A percentile compares a stretch with the other conserved stretches of the same genome.
Conservation (phyloP, 1,140 invertebrate species). For the Ylistrum balloti region DNA sequence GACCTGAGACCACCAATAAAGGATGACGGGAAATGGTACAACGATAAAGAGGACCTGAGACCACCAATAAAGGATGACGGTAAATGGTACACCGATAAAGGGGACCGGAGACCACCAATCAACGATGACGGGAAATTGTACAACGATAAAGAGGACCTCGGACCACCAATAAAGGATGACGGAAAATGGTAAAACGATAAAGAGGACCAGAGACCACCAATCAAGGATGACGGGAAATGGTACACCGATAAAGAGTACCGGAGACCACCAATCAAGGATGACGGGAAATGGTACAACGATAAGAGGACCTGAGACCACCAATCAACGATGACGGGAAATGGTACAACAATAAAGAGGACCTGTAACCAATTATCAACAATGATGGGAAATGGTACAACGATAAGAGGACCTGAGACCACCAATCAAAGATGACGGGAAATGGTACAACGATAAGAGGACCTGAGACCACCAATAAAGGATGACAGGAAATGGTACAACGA, state of each 20-base stretch:
- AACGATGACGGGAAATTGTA: not conserved
- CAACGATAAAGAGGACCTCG: not conserved
- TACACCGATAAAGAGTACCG: no score
- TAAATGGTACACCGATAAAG: not conserved
- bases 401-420: not conserved
- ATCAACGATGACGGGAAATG: not conserved
- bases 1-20: not conserved
- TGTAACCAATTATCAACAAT: not conserved
- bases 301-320: not conserved
- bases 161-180: not conserved
- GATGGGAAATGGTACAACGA: not conserved
- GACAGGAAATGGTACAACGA: conserved; percentile 3
- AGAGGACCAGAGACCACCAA: not conserved
- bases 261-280: no score
- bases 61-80: not conserved
- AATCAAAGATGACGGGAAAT: not conserved
- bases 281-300: no score
- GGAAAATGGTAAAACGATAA: not conserved
- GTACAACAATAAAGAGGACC: not conserved
- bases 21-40: no score
- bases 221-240: no score
- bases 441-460: not conserved
- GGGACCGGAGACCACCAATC: not conserved
- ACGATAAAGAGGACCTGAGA: not conserved
- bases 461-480: not conserved